These are phyloP conservation scores for Sphecodes monilicornis DNA, from an alignment of 2,888 invertebrate species.

Conservation along the genomic window DNA sequence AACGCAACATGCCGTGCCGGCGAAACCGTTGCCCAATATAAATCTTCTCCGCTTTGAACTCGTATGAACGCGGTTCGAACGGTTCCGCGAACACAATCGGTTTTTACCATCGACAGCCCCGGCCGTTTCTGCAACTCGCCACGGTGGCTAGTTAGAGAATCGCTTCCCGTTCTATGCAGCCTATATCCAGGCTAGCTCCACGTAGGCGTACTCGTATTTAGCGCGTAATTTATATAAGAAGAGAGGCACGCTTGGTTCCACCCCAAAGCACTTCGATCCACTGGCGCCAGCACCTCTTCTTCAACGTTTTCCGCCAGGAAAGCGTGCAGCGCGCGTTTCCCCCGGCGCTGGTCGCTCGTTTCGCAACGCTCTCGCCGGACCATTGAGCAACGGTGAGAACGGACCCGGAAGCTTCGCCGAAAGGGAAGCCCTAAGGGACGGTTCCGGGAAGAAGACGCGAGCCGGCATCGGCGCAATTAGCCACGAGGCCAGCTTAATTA, in stretches of 20 bases:
- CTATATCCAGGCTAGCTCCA: conserved; percentile 53
- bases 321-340: not conserved
- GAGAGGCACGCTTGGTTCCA: conserved; percentile 83
- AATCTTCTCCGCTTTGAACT: not conserved
- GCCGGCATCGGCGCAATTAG: conserved; percentile 61
- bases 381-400: not conserved
- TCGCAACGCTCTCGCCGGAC: not conserved
- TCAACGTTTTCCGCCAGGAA: not conserved
- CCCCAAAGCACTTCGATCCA: conserved; percentile 83
- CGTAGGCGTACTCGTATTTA: conserved; percentile 78
- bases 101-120: conserved; percentile 67
- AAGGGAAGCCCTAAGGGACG: not conserved
- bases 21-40: conserved; percentile 19
- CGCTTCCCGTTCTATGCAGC: conserved; percentile 72
- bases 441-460: not conserved
- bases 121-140: conserved; percentile 69
- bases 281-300: conserved; percentile 73
- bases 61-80: conserved; percentile 32
- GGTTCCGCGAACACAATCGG: conserved; percentile 64
- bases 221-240: conserved; percentile 83
- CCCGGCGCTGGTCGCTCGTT: not conserved
- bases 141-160: conserved; percentile 72
- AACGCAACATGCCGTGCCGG: not conserved
- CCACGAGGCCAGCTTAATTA: conserved; percentile 68
- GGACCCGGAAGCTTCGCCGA: not conserved